These are phyloP conservation scores for Ophioderma brevispina DNA, from an alignment of 35 echinoderm and acorn worm genomes.

Conservation along the genomic window DNA sequence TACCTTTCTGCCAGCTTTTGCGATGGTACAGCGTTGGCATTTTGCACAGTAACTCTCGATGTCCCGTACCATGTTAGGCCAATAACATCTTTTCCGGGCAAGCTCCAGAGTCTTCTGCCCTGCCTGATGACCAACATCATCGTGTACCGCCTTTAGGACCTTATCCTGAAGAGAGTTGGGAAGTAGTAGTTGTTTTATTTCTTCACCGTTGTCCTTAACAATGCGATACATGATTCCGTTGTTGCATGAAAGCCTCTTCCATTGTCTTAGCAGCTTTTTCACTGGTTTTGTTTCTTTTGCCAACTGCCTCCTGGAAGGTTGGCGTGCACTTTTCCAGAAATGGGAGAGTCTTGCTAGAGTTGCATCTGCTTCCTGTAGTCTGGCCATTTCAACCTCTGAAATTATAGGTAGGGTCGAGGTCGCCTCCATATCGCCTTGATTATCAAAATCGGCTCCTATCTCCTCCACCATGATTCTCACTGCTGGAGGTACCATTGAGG, in stretches of 20 bases:
- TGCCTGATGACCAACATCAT: constrained; percentile 70
- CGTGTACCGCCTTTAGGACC: constrained; percentile 50
- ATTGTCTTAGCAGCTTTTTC: background rate
- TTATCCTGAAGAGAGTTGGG: constrained; percentile 8
- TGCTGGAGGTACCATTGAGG: background rate
- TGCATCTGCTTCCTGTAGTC: no score
- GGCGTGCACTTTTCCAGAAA: no score
- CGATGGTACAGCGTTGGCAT: constrained; percentile 37
- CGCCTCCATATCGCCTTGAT: background rate
- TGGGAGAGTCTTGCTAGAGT: no score
- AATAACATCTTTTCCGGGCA: constrained; percentile 30
- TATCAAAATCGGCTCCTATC: background rate
- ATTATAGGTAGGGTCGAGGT: background rate
- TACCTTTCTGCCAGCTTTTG: constrained; percentile 32
- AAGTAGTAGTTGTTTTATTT: constrained; percentile 35
- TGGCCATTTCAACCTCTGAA: background rate
- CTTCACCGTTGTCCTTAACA: background rate
- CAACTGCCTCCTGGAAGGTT: background rate
- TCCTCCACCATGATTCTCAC: background rate
- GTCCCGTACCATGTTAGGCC: constrained; percentile 38
- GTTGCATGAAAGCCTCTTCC: background rate
- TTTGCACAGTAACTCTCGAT: constrained; percentile 16
- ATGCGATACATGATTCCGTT: constrained; percentile 1
- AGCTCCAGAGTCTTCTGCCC: constrained; percentile 34
- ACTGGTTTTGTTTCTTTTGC: constrained; percentile 12